Percentiles rank a stretch among this genome's conserved stretches.
Conservation (phyloP, 2,113 vertebrate species). For the Rousettus leschenaultii region DNA sequence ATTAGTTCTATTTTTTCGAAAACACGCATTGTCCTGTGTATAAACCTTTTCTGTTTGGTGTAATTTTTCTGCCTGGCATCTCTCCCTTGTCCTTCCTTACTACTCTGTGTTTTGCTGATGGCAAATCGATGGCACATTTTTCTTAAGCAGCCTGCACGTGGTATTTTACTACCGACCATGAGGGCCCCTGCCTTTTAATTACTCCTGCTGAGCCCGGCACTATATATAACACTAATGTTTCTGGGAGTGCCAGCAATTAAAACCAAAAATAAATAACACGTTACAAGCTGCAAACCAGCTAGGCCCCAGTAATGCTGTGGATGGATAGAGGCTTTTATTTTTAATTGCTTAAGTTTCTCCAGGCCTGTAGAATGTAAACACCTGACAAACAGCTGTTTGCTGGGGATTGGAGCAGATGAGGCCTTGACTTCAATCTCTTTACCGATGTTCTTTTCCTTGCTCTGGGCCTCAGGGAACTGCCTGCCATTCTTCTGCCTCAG, state of each 20-base stretch:
- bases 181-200: constrained; percentile 82
- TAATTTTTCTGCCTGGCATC: constrained; percentile 23
- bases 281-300: constrained; percentile 76
- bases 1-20: neutral
- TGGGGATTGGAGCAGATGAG: neutral
- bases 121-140: constrained; percentile 80
- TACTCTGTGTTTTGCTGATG: constrained; percentile 63
- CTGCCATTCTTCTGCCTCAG: neutral
- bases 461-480: neutral
- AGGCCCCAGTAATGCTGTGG: constrained; percentile 20
- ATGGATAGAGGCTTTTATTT: constrained; percentile 36
- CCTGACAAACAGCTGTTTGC: constrained; percentile 52
- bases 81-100: constrained; percentile 43
- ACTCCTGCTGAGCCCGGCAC: constrained; percentile 80
- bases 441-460: neutral
- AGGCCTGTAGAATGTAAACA: constrained; percentile 25
- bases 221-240: constrained; percentile 79
- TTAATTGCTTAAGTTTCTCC: constrained; percentile 62
- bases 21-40: neutral
- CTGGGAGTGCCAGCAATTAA: constrained; percentile 81
- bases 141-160: constrained; percentile 77
- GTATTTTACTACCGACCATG: constrained; percentile 76
- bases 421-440: neutral
- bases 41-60: neutral
- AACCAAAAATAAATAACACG: constrained; percentile 79